These are phyloP conservation scores for Norana najaformis DNA, from an alignment of 2,888 invertebrate species.

Conservation along the genomic window DNA sequence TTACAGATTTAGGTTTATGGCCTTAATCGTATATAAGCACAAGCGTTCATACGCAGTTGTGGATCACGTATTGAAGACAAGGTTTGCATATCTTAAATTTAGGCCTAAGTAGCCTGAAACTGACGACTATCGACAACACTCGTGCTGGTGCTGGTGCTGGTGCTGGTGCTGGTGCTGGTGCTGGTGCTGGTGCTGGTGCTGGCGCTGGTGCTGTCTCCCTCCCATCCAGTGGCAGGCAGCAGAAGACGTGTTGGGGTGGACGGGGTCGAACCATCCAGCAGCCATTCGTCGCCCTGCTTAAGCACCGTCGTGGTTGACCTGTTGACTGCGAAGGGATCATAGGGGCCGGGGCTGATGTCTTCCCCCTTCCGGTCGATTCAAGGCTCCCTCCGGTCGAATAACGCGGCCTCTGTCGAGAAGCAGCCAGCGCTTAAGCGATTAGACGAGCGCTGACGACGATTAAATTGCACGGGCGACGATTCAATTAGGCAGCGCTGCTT, in stretches of 20 bases:
- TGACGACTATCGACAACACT: neutral
- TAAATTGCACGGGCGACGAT: constrained; percentile 16
- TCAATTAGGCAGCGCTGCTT: constrained; percentile 20
- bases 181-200: neutral
- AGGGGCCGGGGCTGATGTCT: neutral
- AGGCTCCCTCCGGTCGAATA: neutral
- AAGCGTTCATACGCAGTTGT: too few relatives aligned
- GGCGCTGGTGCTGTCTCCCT: neutral
- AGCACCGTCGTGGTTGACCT: neutral
- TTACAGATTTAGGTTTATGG: too few relatives aligned
- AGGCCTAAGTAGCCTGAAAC: neutral
- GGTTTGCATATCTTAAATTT: neutral
- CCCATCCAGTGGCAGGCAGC: neutral
- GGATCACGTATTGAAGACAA: too few relatives aligned
- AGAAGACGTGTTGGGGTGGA: neutral
- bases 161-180: neutral
- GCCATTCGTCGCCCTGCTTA: neutral
- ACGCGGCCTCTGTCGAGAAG: neutral
- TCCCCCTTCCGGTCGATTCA: neutral
- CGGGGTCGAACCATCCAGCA: too few relatives aligned
- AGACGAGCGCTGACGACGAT: constrained; percentile 14
- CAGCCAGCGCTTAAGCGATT: constrained; percentile 10
- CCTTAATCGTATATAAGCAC: too few relatives aligned
- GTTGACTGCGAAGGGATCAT: neutral
- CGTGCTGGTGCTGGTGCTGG: neutral